phyloP scores from a whole-genome alignment of 1,140 invertebrate genomes.

The Ladona fulva region DNA sequence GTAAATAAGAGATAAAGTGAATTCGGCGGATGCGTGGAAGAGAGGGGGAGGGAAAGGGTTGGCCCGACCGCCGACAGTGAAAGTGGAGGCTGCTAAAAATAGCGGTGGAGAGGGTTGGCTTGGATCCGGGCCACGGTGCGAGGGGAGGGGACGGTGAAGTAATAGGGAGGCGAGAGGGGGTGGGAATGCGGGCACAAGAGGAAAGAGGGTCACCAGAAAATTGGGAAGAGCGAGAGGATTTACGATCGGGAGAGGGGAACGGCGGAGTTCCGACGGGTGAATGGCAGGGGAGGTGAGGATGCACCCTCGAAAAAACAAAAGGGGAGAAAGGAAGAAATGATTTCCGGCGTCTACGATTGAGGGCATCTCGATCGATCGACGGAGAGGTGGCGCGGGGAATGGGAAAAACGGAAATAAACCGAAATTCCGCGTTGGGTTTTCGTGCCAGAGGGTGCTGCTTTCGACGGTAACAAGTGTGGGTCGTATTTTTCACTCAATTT shows the following conservation, averaged over 20 bases:
- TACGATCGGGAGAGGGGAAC: not conserved
- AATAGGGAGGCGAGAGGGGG: not conserved
- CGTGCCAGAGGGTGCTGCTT: no score
- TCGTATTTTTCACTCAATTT: no score
- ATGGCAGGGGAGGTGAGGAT: not conserved
- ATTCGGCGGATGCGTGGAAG: not conserved
- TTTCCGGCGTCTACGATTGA: not conserved
- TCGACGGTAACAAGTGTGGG: no score
- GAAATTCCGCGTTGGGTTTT: no score
- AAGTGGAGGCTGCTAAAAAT: constrained; percentile 4
- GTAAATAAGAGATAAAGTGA: not conserved
- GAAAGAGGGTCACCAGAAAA: not conserved
- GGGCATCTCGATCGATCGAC: not conserved
- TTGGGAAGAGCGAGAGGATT: not conserved
- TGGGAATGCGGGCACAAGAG: not conserved
- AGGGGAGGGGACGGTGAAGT: not conserved
- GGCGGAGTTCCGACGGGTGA: not conserved
- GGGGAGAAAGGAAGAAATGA: not conserved
- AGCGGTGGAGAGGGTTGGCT: not conserved
- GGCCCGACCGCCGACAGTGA: not conserved
- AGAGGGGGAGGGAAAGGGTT: not conserved
- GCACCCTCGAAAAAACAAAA: not conserved
- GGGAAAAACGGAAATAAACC: no score
- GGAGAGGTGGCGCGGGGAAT: no score
- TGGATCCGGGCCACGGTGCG: not conserved